phyloP scores from a whole-genome alignment of 2,888 invertebrate genomes.

The Callinectes sapidus region DNA sequence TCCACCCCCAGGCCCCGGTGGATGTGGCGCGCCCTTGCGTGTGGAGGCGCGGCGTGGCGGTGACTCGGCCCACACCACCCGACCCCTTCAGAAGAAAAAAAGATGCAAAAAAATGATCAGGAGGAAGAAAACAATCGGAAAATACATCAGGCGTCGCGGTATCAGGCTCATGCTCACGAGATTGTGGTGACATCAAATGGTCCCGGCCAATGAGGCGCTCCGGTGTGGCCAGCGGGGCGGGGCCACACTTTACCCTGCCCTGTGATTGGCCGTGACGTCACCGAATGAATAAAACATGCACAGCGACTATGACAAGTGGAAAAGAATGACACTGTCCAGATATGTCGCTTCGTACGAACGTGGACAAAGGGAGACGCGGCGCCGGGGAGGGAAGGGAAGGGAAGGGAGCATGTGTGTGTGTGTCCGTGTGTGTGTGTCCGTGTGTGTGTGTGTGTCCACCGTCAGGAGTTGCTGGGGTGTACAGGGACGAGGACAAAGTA shows the following conservation, averaged over 20 bases:
- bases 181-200: conserved; percentile 57
- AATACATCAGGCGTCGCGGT: conserved; percentile 43
- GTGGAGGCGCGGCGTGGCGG: background rate
- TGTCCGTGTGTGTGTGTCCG: background rate
- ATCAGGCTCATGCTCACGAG: conserved; percentile 53
- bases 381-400: background rate
- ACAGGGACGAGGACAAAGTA: background rate
- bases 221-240: conserved; percentile 47
- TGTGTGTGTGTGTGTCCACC: background rate
- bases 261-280: conserved; percentile 58
- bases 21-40: background rate
- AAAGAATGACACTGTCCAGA: conserved; percentile 68
- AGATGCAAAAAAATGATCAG: background rate
- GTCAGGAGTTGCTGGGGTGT: background rate
- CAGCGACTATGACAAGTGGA: conserved; percentile 65
- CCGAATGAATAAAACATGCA: conserved; percentile 63
- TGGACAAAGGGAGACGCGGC: background rate
- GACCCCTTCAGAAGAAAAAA: background rate
- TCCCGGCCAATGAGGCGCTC: conserved; percentile 46
- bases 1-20: background rate
- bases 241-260: conserved; percentile 35
- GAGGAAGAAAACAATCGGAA: conserved; percentile 12
- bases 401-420: background rate
- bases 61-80: background rate
- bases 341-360: conserved; percentile 55